Evolutionary conservation across 2,888 invertebrate species (phyloP), one percentile per base, ranked within the genome.

Genomic region (Apodemia hepburni): DNA sequence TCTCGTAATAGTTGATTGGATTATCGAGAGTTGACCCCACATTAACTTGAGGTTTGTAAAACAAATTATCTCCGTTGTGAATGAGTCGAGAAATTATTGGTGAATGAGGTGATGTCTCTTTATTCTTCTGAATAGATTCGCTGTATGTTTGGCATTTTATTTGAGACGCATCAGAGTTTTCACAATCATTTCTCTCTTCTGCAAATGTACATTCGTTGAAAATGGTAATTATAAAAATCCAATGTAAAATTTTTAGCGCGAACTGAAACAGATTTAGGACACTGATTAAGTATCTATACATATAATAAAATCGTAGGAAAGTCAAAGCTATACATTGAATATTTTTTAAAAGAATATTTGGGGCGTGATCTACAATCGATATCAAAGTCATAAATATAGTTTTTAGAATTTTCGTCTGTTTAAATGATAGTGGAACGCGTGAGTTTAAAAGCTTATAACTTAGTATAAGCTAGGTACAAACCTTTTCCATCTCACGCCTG

Each of bases 401-500:
- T n/a, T n/a, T n/a, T n/a, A n/a, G n/a, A n/a, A n/a, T n/a, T n/a
- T n/a, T n/a, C n/a, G n/a, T n/a, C n/a, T n/a, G n/a, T n/a, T n/a
- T 38, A n/a, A n/a, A n/a, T n/a, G n/a, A n/a, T n/a, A n/a, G n/a
- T n/a, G n/a, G n/a, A n/a, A n/a, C n/a, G n/a, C n/a, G n/a, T n/a
- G n/a, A n/a, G n/a, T n/a, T n/a, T n/a, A n/a, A n/a, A n/a, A n/a
- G n/a, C n/a, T n/a, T n/a, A n/a, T n/a, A n/a, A n/a, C n/a, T n/a
- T n/a, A n/a, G n/a, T n/a, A n/a, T n/a, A n/a, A n/a, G n/a, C n/a
- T n/a, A n/a, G n/a, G n/a, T 12, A 59, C 65, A 64, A 66, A 92
- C 85, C 92, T 95, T 94, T 61, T 92, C 93, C 86, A 95, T 87
- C 77, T 95, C 95, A 71, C 88, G 86, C 35, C 92, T 92, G 3